phyloP scores from a whole-genome alignment of 2,888 invertebrate species.

The Cataglyphis cursor region DNA sequence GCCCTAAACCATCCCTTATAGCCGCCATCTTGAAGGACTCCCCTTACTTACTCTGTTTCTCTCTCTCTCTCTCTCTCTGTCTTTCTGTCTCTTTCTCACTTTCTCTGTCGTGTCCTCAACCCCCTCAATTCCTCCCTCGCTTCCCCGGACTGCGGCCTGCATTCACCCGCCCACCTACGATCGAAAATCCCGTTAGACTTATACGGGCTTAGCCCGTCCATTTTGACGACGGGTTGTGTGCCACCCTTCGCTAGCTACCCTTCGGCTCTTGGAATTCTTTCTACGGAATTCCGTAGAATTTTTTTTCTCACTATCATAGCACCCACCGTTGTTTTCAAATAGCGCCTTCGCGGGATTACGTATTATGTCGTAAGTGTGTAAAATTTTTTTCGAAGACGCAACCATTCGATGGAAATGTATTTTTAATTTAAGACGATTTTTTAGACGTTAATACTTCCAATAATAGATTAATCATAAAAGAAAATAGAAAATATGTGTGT shows the following conservation, averaged over 20 bases:
- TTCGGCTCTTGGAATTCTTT: constrained; percentile 55
- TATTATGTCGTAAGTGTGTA: constrained; percentile 1
- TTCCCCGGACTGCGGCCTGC: constrained; percentile 76
- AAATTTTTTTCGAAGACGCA: not conserved
- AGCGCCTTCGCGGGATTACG: constrained; percentile 41
- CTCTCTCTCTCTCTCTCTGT: constrained; percentile 58
- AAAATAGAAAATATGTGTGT: not conserved
- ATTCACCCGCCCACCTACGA: constrained; percentile 84
- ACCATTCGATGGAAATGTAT: not conserved
- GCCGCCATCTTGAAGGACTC: constrained; percentile 86
- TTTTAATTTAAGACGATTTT: constrained; percentile 1
- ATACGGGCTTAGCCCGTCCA: constrained; percentile 86
- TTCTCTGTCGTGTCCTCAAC: constrained; percentile 65
- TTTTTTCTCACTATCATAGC: constrained; percentile 62
- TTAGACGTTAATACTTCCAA: not conserved
- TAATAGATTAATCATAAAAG: not conserved
- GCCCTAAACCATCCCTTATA: constrained; percentile 86
- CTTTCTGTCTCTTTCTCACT: constrained; percentile 49
- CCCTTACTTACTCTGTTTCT: constrained; percentile 64
- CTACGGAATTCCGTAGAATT: constrained; percentile 67
- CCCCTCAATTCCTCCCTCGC: constrained; percentile 73
- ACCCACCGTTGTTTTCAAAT: constrained; percentile 65
- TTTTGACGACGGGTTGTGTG: constrained; percentile 85
- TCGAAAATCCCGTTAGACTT: constrained; percentile 87
- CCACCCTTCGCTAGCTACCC: constrained; percentile 71